Base-by-base conservation (phyloP, 2,888 invertebrate species). In the Epinotia nisella region DNA sequence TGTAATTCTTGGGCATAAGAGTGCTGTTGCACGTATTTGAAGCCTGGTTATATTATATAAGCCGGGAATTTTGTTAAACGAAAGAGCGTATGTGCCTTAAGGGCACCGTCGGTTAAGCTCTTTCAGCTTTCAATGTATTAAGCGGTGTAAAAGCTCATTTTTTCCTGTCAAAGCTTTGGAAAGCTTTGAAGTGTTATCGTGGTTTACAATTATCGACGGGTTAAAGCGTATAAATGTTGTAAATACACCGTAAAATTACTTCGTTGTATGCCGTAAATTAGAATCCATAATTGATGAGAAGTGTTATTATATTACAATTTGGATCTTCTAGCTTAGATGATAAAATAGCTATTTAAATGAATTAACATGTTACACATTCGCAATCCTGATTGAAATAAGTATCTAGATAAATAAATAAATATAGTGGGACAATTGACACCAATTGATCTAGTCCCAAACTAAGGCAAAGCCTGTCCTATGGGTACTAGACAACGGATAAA, bases 171-270 rank as follows among this genome's bases (percentile, higher is more conserved):
- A 66, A 55, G 15, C 21, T 21, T 21, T 24, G 7, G 51, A 29
- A 53, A 11, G 45, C 51, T 51, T 64, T 49, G 29, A 35, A 55
- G 10, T 10, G n/a, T 24, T 59, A 59, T 59, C 59, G 39, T 66
- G 19, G 41, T 66, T 39, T 66, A 66, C 65, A 55, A 55, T 66
- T 66, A 62, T 49, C 21, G 41, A 66, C 53, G 21, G 65, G 19
- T 65, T 55, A n/a, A 11, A 19, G 55, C 65, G 39, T 66, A 21
- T 65, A 41, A 66, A 41, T 65, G 55, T 55, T 55, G 55, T 66
- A 41, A 53, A 66, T 66, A 55, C 35, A 11, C 39, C 65, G 65
- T 55, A 41, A 66, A 66, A 66, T 66, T 53, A 53, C 65, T 65
- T 55, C 9, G 35, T 35, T 35, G 21, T 53, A 10, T 55, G 21